Base-by-base conservation (phyloP, 2,888 invertebrate species). In the Agonum fuliginosum region DNA sequence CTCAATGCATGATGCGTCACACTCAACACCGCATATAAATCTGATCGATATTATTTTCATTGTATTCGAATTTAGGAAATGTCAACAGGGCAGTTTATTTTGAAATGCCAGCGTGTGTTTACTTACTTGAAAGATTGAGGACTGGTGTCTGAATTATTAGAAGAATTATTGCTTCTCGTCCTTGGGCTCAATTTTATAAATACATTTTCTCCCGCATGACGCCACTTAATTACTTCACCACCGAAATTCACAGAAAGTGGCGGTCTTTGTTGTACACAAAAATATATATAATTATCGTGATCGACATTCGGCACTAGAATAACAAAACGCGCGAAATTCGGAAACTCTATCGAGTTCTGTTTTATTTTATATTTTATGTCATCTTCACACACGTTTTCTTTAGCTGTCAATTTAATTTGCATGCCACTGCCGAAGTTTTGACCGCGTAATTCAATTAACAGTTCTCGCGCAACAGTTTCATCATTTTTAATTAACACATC, bases 161-260 rank as follows among this genome's bases (percentile, higher is more conserved):
- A 41, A 10, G 70, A 48, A 24, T 24, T 48, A 48, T 71, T 14
- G 43, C 27, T 27, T 46, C 48, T 46, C 48, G 76, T 77, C 76
- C 76, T 77, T 77, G 76, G 27, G 27, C 54, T 54, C 54, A 70
- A 77, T 77, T 48, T 70, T 77, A 77, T 69, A 77, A 77, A 77
- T 77, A 77, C 43, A 37, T 77, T 70, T 69, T 77, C 41, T 69
- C 70, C 75, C 30, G 75, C 58, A 41, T 54, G 70, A 22, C 70
- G 30, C 76, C 76, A 77, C 70, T 77, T 41, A 14, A 54, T 24
- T 17, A 77, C 51, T 54, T 77, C 76, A 37, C 76, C 76, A 30
- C 69, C 69, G 24, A 54, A 69, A 37, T 72, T 34, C 19, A 54
- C 54, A 17, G 41, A 41, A 69, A 70, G 22, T 12, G 75, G 48